phyloP scores from a whole-genome alignment of 2,888 invertebrate species.

The Rotaria magnacalcarata region DNA sequence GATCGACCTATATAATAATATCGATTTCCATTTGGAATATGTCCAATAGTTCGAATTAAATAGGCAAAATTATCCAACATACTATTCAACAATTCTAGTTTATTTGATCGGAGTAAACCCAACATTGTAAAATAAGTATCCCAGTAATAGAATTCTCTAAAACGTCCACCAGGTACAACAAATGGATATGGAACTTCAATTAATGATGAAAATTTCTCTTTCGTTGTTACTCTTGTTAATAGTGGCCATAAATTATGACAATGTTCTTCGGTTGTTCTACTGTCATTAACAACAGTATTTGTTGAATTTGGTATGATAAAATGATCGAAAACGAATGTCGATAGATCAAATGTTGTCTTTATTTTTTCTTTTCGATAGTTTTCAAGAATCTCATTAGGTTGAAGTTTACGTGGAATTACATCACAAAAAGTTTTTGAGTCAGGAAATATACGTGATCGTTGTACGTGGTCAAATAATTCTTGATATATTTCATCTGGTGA shows the following conservation, averaged over 20 bases:
- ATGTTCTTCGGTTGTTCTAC: constrained; percentile 8
- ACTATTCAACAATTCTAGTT: constrained; percentile 72
- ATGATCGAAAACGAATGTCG: background rate
- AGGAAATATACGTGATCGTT: background rate
- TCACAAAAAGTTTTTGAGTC: constrained; percentile 25
- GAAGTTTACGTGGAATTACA: background rate
- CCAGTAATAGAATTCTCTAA: constrained; percentile 72
- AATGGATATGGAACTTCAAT: constrained; percentile 27
- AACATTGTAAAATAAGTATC: constrained; percentile 89
- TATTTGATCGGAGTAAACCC: constrained; percentile 78
- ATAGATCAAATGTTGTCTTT: background rate
- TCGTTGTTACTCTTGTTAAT: background rate
- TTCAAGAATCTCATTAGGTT: background rate
- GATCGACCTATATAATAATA: constrained; percentile 69
- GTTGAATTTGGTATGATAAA: background rate
- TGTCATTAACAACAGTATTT: too few relatives aligned
- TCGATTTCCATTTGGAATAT: constrained; percentile 81
- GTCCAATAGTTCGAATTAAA: constrained; percentile 67
- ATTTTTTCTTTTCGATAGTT: background rate
- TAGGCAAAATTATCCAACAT: constrained; percentile 80
- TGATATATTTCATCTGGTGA: background rate
- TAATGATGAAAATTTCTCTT: background rate
- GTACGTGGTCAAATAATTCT: constrained; percentile 9
- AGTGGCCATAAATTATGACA: background rate
- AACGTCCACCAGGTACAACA: constrained; percentile 71